Conservation (phyloP, 2,888 invertebrate genomes). For the Meloe dianella region DNA sequence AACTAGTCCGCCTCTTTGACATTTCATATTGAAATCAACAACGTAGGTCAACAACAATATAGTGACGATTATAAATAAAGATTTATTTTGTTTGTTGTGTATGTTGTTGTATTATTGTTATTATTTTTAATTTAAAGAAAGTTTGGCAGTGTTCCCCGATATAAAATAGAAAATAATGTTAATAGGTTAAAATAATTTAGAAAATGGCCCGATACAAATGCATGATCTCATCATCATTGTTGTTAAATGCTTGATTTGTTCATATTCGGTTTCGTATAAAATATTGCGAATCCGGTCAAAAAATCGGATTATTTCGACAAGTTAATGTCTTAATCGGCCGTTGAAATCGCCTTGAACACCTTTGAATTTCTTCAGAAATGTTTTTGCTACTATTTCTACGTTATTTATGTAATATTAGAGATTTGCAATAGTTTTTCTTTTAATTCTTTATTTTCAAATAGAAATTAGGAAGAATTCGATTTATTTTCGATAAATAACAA, state of each 20-base stretch:
- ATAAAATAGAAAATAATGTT: not conserved
- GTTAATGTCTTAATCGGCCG: not conserved
- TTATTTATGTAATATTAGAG: not conserved
- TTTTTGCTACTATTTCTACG: too few species aligned
- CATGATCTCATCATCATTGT: not conserved
- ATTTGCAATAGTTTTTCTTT: too few species aligned
- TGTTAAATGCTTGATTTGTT: not conserved
- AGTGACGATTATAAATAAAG: too few species aligned
- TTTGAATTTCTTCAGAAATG: too few species aligned
- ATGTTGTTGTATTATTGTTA: too few species aligned
- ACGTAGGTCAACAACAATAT: not conserved
- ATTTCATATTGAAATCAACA: too few species aligned
- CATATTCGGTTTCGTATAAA: too few species aligned
- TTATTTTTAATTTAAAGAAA: not conserved
- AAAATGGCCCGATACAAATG: not conserved
- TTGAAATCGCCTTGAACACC: not conserved
- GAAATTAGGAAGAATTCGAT: slow-evolving; percentile 2
- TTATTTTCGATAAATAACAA: not conserved
- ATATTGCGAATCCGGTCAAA: too few species aligned
- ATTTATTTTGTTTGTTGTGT: too few species aligned
- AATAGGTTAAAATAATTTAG: not conserved
- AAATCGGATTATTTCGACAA: too few species aligned
- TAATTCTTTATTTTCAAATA: not conserved
- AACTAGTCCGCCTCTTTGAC: not conserved
- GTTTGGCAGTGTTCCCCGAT: not conserved